Conservation (phyloP, 2,888 invertebrate species). For the Uloborus plumipes region DNA sequence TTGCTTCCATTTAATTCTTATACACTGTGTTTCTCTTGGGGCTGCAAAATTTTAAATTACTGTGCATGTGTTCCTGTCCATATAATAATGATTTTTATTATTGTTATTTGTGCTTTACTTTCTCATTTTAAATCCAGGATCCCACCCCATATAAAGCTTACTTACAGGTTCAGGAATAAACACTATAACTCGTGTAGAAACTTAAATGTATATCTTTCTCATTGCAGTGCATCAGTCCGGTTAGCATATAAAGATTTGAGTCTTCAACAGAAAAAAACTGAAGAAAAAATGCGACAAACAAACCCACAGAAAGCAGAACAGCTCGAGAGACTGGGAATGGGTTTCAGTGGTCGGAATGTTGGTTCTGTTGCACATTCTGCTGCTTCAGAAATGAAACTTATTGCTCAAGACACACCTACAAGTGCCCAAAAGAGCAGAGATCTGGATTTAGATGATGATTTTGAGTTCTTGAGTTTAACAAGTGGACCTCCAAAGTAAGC, state of each 20-base stretch:
- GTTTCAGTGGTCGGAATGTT: slow-evolving; percentile 67
- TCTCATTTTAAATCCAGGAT: too few species aligned
- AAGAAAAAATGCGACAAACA: slow-evolving; percentile 79
- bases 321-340: slow-evolving; percentile 81
- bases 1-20: too few species aligned
- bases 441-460: slow-evolving; percentile 71
- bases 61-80: too few species aligned
- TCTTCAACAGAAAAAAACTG: slow-evolving; percentile 77
- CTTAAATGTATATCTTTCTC: slow-evolving; percentile 1
- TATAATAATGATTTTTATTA: too few species aligned
- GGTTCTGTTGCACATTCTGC: slow-evolving; percentile 83
- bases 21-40: too few species aligned
- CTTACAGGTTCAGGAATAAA: too few species aligned
- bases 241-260: slow-evolving; percentile 84
- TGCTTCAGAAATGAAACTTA: slow-evolving; percentile 88
- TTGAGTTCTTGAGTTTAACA: slow-evolving; percentile 70
- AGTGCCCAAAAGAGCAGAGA: slow-evolving; percentile 69
- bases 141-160: too few species aligned
- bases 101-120: too few species aligned
- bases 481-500: slow-evolving; percentile 77
- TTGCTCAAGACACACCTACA: slow-evolving; percentile 84
- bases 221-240: slow-evolving; percentile 72
- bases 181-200: neutral
- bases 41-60: too few species aligned
- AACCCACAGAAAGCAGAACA: slow-evolving; percentile 89